Conservation (phyloP, 2,113 vertebrate genomes). For the Recurvirostra avosetta region DNA sequence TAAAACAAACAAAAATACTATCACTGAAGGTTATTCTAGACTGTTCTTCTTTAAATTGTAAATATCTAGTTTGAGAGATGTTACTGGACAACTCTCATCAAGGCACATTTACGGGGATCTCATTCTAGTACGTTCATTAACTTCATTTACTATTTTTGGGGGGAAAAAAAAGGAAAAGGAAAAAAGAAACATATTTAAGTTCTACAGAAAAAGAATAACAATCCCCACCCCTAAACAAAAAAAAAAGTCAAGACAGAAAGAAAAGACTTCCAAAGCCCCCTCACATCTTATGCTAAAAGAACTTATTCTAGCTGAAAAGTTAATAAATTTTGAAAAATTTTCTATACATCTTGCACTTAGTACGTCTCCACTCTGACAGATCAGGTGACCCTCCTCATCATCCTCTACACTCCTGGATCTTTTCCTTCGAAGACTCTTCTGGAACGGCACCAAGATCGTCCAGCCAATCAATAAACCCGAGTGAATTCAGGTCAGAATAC, state of each 20-base stretch:
- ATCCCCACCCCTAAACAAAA: conserved; percentile 24
- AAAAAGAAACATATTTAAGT: conserved; percentile 18
- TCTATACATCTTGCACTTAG: conserved; percentile 96
- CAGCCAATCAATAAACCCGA: conserved; percentile 79
- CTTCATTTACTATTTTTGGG: conserved; percentile 45
- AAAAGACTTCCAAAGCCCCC: conserved; percentile 62
- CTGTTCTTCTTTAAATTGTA: conserved; percentile 34
- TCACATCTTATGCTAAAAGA: conserved; percentile 67
- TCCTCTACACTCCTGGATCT: conserved; percentile 94
- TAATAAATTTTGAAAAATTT: conserved; percentile 85
- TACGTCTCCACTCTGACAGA: conserved; percentile 97
- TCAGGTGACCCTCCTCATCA: conserved; percentile 95
- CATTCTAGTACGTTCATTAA: conserved; percentile 56
- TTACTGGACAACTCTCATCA: conserved; percentile 53
- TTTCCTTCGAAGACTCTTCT: conserved; percentile 91
- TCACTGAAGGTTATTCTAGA: conserved; percentile 56
- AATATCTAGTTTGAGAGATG: background rate
- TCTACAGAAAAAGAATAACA: conserved; percentile 52
- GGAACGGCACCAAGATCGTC: conserved; percentile 82
- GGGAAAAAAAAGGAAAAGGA: background rate
- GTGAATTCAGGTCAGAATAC: conserved; percentile 88
- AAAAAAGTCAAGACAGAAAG: conserved; percentile 47
- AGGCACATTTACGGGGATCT: conserved; percentile 45
- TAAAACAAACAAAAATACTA: background rate
- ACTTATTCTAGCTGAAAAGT: conserved; percentile 73